Conservation (phyloP, 2,113 vertebrate genomes). For the Neotragus moschatus region DNA sequence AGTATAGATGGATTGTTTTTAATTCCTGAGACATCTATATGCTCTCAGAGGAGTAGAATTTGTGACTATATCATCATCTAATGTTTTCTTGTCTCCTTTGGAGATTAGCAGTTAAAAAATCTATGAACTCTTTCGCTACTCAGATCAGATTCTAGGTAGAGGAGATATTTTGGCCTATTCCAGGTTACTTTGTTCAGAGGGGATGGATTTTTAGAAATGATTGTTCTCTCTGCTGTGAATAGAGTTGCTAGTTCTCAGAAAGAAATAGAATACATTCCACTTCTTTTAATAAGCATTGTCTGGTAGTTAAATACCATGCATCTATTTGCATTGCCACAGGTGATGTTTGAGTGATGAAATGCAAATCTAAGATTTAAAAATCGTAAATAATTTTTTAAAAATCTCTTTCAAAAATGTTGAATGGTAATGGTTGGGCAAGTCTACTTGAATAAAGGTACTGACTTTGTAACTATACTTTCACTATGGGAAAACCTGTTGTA, state of each 20-base stretch:
- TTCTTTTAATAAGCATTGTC: neutral
- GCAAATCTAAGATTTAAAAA: neutral
- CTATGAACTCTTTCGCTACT: neutral
- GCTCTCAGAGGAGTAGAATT: neutral
- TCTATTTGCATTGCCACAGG: neutral
- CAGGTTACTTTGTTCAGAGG: neutral
- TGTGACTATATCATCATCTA: neutral
- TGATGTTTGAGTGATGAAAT: neutral
- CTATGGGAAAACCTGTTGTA: neutral
- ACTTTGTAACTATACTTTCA: neutral
- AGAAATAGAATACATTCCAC: neutral
- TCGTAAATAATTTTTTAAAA: neutral
- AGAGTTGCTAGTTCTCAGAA: neutral
- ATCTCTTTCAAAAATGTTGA: neutral
- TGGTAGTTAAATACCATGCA: neutral
- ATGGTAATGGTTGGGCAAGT: neutral
- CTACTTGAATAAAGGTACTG: neutral
- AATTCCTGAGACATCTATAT: neutral
- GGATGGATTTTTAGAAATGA: neutral
- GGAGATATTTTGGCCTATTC: neutral
- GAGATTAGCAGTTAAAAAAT: constrained; percentile 15
- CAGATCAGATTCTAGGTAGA: neutral
- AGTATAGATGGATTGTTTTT: neutral
- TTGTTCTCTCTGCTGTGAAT: neutral
- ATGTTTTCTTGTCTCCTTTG: neutral